Base-by-base conservation (phyloP, 2,113 vertebrate genomes). In the Halichoeres trimaculatus region DNA sequence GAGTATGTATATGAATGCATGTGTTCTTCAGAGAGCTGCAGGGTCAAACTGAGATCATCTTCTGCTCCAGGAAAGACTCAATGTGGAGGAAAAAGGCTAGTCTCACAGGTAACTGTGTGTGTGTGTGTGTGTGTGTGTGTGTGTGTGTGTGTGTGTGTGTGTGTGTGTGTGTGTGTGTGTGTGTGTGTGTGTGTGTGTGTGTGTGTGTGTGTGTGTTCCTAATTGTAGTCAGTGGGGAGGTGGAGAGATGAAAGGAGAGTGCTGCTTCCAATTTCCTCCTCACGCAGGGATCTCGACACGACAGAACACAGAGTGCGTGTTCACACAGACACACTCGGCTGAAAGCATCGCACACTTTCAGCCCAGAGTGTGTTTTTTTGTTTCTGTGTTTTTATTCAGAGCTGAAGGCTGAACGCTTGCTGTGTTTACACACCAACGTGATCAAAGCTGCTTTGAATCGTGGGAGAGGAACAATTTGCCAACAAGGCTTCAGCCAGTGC, bases 241-340 rank as follows among this genome's bases (percentile, higher is more conserved):
- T 54, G 68, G 74, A 71, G 22, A 81, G 74, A 88, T 88, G 79
- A 88, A 86, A 86, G 75, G 14, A 52, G 22, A 61, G 60, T 54
- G 60, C 67, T 76, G 85, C 60, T 78, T 80, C 78, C 76, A 85
- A 69, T 86, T 86, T 85, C 76, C 57, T 81, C 30, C 75, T 78
- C 80, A 70, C 7, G 54, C 56, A 48, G 81, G 76, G 74, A 85
- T 83, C 67, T 70, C 48, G 34, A 76, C 66, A 52, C 50, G 83
- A 84, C 85, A 81, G 64, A 83, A 77, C 61, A 68, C 43, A 64
- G 30, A 70, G 74, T 47, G 54, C n/a, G n/a, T 6, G 23, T 9
- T 56, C 35, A 26, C 17, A 1, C 51, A 4, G 17, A 62, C 57
- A 26, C 24, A 41, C 62, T 62, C 2, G 10, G 61, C 22, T 70